Percentiles rank a stretch among this genome's conserved stretches.
These are phyloP conservation scores for Danio tinwini DNA, from an alignment of 2,797 vertebrate genomes.

Conservation along the genomic window DNA sequence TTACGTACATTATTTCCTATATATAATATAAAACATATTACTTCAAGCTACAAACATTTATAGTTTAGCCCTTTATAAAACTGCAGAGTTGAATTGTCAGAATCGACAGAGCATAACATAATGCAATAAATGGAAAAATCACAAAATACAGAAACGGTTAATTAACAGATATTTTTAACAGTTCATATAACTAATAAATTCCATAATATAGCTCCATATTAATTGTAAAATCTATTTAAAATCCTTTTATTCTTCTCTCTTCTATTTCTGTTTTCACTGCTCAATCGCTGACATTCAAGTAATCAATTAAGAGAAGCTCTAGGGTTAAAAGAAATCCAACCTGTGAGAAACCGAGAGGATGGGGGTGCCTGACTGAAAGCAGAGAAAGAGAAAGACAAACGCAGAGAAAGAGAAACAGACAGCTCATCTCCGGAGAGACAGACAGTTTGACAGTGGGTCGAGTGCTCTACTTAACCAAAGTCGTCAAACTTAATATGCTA, in stretches of 20 bases:
- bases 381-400: conserved; percentile 27
- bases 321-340: conserved; percentile 37
- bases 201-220: too few species aligned
- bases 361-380: conserved; percentile 13
- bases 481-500: neutral
- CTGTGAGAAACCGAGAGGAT: neutral
- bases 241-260: neutral
- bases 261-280: neutral
- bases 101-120: too few species aligned
- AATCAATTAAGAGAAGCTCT: conserved; percentile 23
- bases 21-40: too few species aligned
- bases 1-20: too few species aligned
- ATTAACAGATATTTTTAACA: too few species aligned
- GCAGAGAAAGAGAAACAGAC: neutral
- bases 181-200: neutral
- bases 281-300: neutral
- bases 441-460: neutral
- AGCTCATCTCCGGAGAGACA: neutral
- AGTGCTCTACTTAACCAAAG: neutral
- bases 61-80: too few species aligned
- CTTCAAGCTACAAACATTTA: too few species aligned
- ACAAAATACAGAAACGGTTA: too few species aligned
- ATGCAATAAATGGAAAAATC: too few species aligned
- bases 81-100: too few species aligned
- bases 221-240: neutral